Evolutionary conservation across 2,797 vertebrate species (phyloP), one percentile per base, ranked within the genome.

Genomic region (Pangasius djambal): DNA sequence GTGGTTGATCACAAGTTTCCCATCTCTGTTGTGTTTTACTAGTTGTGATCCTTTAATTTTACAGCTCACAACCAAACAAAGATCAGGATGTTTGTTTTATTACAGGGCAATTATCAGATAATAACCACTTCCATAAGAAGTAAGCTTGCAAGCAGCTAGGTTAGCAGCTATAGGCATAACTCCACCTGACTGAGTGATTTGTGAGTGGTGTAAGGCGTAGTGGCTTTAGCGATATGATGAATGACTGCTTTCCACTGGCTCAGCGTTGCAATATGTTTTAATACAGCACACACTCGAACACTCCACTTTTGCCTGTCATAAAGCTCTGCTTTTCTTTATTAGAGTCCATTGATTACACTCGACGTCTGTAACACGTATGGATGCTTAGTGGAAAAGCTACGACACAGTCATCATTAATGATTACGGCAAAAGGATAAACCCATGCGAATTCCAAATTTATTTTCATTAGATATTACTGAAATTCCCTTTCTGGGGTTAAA

Each of bases 341-440:
- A 95, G 94, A 95, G 94, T 92, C 86, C 93, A 96, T 96, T 95
- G 93, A 96, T 96, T 95, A 94, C 93, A 90, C 89, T 86, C 44
- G 91, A 93, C 93, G 94, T 78, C 40, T 28, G 67, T 91, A 95
- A 95, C 93, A 91, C 92, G 74, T 92, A 93, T 91, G 89, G 93
- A 94, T 89, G 86, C 52, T 34, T 61, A 72, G 55, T 31, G 55
- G 28, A 72, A 88, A 89, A 91, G 92, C 92, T 91, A 93, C 89
- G 93, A 92, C 94, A 81, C 37, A 79, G 88, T 91, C 86, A 89
- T 94, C 92, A 94, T 94, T 93, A 94, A 94, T 94, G 92, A 94
- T 92, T 94, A 94, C 90, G 90, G 59, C 22, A 90, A 92, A 87
- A 0, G 4, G n/a, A 78, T 67, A 85, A 77, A 83, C 87, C n/a